Evolutionary conservation across 1,140 invertebrate species (phyloP).

Genomic region (Drosophila subpulchrella): DNA sequence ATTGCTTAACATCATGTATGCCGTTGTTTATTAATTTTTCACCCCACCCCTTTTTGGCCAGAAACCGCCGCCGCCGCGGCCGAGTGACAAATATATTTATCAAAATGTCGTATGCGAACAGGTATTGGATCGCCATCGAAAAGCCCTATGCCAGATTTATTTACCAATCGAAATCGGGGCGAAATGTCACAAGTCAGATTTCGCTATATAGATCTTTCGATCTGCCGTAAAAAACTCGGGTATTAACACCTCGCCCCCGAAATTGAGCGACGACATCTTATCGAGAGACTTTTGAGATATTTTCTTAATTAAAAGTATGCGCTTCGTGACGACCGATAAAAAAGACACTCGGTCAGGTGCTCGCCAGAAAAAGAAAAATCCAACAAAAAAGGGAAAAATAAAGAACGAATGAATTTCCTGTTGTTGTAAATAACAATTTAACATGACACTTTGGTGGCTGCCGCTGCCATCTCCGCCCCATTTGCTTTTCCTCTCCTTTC

Average conservation of each 20-base stretch:
- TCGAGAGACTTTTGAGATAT: conserved; percentile 58
- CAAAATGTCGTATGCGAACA: conserved; percentile 67
- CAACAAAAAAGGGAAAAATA: conserved; percentile 13
- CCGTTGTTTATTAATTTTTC: conserved; percentile 84
- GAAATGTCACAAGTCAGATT: conserved; percentile 37
- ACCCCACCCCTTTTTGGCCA: conserved; percentile 40
- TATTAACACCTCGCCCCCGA: conserved; percentile 46
- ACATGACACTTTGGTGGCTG: conserved; percentile 73
- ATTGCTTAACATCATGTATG: conserved; percentile 84
- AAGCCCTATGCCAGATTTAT: conserved; percentile 43
- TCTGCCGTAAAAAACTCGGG: conserved; percentile 6
- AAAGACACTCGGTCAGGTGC: conserved; percentile 58
- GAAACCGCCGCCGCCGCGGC: conserved; percentile 30
- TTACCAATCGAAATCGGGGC: conserved; percentile 43
- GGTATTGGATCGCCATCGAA: conserved; percentile 48
- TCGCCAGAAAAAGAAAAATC: conserved; percentile 16
- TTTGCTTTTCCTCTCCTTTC: conserved; percentile 29
- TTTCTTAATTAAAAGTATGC: conserved; percentile 77
- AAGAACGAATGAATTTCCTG: conserved; percentile 71
- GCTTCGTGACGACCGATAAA: conserved; percentile 60
- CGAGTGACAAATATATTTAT: conserved; percentile 83
- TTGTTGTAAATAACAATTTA: conserved; percentile 82
- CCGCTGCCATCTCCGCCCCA: conserved; percentile 39
- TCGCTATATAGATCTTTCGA: conserved; percentile 15
- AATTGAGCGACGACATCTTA: conserved; percentile 63